Evolutionary conservation across 2,797 vertebrate genomes (phyloP).

Genomic region (Sphaeramia orbicularis): DNA sequence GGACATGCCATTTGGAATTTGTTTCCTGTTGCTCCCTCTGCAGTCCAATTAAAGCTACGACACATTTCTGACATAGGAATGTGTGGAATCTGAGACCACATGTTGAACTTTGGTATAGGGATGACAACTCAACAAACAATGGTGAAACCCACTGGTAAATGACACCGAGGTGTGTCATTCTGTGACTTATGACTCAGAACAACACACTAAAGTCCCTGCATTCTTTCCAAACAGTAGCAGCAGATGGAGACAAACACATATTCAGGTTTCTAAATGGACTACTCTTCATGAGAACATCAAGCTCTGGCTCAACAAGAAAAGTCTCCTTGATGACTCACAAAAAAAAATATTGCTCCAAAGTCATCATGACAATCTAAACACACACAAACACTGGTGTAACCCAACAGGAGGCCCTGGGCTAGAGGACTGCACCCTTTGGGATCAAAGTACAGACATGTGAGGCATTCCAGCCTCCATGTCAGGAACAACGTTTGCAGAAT

Average conservation of each 20-base stretch:
- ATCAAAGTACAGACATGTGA: constrained; percentile 19
- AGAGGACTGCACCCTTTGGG: background rate
- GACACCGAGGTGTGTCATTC: background rate
- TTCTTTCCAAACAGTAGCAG: constrained; percentile 27
- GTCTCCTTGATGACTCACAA: constrained; percentile 43
- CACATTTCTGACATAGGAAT: constrained; percentile 37
- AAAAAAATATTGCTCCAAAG: background rate
- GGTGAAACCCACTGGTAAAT: constrained; percentile 12
- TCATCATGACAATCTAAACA: constrained; percentile 19
- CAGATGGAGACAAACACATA: constrained; percentile 52
- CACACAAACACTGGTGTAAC: background rate
- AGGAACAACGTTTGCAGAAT: constrained; percentile 6
- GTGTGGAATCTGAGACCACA: constrained; percentile 47
- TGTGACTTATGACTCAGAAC: background rate
- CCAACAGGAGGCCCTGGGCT: background rate
- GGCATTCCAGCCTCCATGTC: background rate
- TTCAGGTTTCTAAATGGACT: background rate
- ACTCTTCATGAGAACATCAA: constrained; percentile 5
- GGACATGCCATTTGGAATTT: background rate
- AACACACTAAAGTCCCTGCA: background rate
- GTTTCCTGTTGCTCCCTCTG: constrained; percentile 52
- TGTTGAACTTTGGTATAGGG: background rate
- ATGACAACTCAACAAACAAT: constrained; percentile 11
- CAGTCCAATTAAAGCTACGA: constrained; percentile 28
- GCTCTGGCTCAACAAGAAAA: background rate